phyloP scores from a whole-genome alignment of 64 coral and sea anemone species.

The Porites australiensis region DNA sequence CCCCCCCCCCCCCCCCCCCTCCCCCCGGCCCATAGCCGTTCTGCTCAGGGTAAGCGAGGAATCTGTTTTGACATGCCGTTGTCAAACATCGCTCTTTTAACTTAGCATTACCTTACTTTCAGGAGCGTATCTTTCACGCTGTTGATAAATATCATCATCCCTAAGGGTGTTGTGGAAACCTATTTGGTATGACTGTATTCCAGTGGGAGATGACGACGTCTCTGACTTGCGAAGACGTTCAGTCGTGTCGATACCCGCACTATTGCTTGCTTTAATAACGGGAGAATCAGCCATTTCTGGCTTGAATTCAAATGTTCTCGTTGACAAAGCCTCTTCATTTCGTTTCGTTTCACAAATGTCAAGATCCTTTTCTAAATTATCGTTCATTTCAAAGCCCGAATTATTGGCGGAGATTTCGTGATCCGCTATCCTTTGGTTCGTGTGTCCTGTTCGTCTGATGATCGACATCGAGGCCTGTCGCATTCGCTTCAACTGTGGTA shows the following conservation, averaged over 20 bases:
- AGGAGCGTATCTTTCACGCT: background rate
- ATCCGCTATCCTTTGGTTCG: background rate
- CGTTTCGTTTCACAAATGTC: background rate
- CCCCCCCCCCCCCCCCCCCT: too few species aligned
- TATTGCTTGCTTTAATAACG: background rate
- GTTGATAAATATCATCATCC: background rate
- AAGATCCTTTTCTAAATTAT: background rate
- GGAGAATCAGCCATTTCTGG: background rate
- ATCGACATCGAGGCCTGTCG: conserved; percentile 38
- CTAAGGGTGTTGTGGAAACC: too few species aligned
- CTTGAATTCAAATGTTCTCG: background rate
- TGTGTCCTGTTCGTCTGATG: background rate
- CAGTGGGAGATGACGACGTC: background rate
- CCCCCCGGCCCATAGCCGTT: too few species aligned
- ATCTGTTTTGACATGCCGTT: too few species aligned
- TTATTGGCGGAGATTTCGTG: conserved; percentile 12
- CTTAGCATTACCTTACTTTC: background rate
- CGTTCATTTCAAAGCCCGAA: conserved; percentile 39
- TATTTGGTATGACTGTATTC: background rate
- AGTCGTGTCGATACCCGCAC: background rate
- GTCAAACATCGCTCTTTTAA: too few species aligned
- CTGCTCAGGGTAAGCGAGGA: too few species aligned
- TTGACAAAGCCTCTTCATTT: too few species aligned
- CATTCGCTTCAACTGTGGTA: conserved; percentile 59
- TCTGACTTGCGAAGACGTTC: background rate